Evolutionary conservation across 2,113 vertebrate genomes (phyloP), one percentile per base, ranked within the genome.

Genomic region (Etheostoma cragini): DNA sequence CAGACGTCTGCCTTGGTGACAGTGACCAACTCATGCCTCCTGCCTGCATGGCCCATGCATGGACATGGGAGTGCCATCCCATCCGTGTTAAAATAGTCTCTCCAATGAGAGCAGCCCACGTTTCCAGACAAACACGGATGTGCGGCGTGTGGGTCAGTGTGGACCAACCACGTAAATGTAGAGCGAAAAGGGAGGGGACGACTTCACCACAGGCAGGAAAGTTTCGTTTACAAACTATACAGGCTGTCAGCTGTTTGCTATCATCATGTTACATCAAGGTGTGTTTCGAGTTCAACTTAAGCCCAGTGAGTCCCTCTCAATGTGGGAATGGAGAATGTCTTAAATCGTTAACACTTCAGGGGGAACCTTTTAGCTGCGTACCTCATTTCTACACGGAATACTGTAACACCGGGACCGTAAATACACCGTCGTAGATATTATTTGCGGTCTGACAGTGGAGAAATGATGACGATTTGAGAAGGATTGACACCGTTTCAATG

Each of bases 51-150:
- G 30, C 53, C 64, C 77, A 33, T 67, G 69, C 54, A 72, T 19
- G 49, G 76, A 38, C 5, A 50, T 78, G 73, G 88, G 86, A 38
- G 84, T 58, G 84, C 33, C 71, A 0, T 21, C 66, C 33, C 71
- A 0, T 21, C 66, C 1, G 45, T 15, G 53, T 85, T 91, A 91
- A 91, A 93, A 90, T 81, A 85, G 71, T 73, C 63, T 21, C 12
- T 76, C 94, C 95, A 96, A 95, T 95, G 33, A 87, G 81, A 90
- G 71, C 68, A 6, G 69, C 81, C 90, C 93, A 95, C 95, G 94
- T 94, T 86, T 67, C 58, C 6, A 26, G 85, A 65, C 74, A 65
- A 90, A 91, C 91, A 2, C 90, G 91, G 93, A 94, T 78, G 79
- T 80, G 74, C 24, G 16, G 19, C 8, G 14, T 8, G 66, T 33